Conservation (phyloP, 1,140 invertebrate species). For the Linepithema humile region DNA sequence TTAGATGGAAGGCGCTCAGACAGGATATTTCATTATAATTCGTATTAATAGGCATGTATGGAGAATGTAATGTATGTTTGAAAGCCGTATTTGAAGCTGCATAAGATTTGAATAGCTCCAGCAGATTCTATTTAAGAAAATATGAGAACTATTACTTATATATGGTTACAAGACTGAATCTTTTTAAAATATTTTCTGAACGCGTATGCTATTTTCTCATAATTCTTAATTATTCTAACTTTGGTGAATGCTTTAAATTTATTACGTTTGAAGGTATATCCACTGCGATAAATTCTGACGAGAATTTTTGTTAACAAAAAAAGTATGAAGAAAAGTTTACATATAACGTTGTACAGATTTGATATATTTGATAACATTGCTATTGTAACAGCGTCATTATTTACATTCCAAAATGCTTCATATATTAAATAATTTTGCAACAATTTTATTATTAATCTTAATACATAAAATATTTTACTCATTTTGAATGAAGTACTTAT, state of each 20-base stretch:
- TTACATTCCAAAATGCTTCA: background rate
- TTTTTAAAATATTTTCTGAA: constrained; percentile 1
- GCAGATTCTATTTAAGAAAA: constrained; percentile 53
- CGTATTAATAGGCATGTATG: constrained; percentile 36
- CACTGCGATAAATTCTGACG: background rate
- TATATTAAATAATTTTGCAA: background rate
- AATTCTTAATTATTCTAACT: constrained; percentile 25
- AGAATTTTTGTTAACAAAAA: too few species aligned
- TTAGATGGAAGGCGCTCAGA: constrained; percentile 39
- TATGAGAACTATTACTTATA: constrained; percentile 36
- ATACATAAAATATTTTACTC: background rate
- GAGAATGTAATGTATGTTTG: constrained; percentile 27
- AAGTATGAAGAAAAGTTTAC: background rate
- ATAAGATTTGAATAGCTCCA: constrained; percentile 38
- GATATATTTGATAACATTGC: background rate
- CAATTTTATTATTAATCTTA: background rate
- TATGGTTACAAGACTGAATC: background rate
- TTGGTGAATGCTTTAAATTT: background rate
- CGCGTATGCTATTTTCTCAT: background rate
- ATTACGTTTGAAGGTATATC: background rate
- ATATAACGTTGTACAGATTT: background rate
- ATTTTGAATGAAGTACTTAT: background rate
- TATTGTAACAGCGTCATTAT: background rate
- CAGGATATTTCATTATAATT: constrained; percentile 44
- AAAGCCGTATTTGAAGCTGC: constrained; percentile 42